Evolutionary conservation across 2,113 vertebrate species (phyloP), one percentile per base, ranked within the genome.

Genomic region (Euleptes europaea): DNA sequence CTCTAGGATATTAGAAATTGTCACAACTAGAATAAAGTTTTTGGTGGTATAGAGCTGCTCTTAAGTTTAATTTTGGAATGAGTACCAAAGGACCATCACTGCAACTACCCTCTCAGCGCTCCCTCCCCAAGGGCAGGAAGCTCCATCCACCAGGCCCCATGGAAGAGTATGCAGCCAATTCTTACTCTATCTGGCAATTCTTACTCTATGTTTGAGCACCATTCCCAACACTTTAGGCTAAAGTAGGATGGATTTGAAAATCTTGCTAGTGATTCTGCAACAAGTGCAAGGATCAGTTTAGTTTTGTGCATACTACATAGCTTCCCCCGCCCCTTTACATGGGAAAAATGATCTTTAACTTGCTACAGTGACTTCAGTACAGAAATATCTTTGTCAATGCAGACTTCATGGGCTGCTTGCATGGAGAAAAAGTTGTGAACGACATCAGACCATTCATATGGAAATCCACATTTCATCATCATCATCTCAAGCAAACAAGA

Each of bases 401-500:
- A 31, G 67, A 47, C 19, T 74, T 74, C 44, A 44, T 49, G 65
- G 35, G 54, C 19, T 57, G 31, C 31, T 9, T 44, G 31, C n/a
- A 74, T 74, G 54, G 12, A 10, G 7, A 14, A 51, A 13, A 69
- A 14, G 31, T 60, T 60, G 38, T 76, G 72, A 49, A n/a, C 42
- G 38, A 15, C 40, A 76, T 76, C 23, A 51, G 13, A 17, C 40
- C 72, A 76, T 84, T 84, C 33, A 13, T 35, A 85, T 75, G 74
- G 35, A 23, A 65, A 83, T 17, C 3, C 70, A 75, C 75, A 63
- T 71, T 82, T 85, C 40, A 81, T 84, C 49, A 81, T 84, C 49
- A 81, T 78, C 0, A 63, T 82, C 88, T 86, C n/a, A 19, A 87
- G 84, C 15, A 2, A 47, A 85, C 75, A 19, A 47, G 5, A 80